Percentiles rank a stretch among this genome's conserved stretches.
phyloP scores from a whole-genome alignment of 2,113 vertebrate species.

The Oxyruncus cristatus region DNA sequence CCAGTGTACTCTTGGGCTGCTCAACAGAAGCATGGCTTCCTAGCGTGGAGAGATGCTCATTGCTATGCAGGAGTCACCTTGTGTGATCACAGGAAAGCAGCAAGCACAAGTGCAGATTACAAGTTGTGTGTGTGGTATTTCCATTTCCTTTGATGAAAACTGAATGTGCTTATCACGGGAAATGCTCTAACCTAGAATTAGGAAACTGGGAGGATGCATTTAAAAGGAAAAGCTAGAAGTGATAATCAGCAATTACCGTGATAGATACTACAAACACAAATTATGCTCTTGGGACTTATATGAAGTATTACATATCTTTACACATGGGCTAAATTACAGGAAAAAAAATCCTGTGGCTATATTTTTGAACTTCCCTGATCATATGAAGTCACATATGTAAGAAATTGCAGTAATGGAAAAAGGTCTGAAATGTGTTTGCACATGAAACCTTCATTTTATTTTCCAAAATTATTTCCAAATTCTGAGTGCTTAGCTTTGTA shows the following conservation, averaged over 20 bases:
- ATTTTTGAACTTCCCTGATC: not conserved
- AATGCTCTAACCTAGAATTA: conserved; percentile 6
- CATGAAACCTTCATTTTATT: not conserved
- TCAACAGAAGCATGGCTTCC: not conserved
- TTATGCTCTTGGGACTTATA: not conserved
- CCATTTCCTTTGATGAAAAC: conserved; percentile 8
- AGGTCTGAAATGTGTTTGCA: not conserved
- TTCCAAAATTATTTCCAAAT: not conserved
- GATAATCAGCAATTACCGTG: not conserved
- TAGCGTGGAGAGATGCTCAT: not conserved
- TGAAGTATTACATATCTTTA: not conserved
- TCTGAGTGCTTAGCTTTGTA: not conserved
- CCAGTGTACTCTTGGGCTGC: not conserved
- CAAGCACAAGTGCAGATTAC: not conserved
- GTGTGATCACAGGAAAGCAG: not conserved
- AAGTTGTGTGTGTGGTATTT: not conserved
- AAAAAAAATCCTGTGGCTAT: not conserved
- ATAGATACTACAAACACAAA: not conserved
- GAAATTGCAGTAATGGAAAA: not conserved
- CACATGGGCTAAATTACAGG: not conserved
- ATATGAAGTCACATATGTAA: not conserved
- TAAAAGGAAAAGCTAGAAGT: not conserved
- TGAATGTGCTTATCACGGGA: not conserved
- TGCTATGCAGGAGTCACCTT: not conserved
- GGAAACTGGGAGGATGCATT: not conserved